Evolutionary conservation across 2,113 vertebrate species (phyloP), one percentile per base, ranked within the genome.

Genomic region (Nerophis lumbriciformis): DNA sequence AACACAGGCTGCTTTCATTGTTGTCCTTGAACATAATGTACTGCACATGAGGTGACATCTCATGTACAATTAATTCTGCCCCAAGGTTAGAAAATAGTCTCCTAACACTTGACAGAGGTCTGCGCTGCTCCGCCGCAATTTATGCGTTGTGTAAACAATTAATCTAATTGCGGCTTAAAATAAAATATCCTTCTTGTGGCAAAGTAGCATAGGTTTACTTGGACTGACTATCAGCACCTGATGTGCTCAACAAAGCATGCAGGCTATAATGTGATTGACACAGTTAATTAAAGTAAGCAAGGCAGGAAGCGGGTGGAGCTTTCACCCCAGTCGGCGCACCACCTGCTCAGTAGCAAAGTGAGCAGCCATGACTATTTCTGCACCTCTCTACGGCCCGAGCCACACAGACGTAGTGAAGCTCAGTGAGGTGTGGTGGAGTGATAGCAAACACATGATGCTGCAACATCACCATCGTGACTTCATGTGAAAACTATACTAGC

Each of bases 251-350:
- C 8, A n/a, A 15, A 15, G 7, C 15, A 49, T 49, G 5, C 15
- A 49, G n/a, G n/a, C n/a, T 49, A 12, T 45, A 12, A 45, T 49
- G 15, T 49, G 48, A n/a, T 49, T 48, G 48, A 6, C 8, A 47
- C 9, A 47, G 9, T 47, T 47, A 13, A 47, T 47, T 47, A 13
- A 59, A 63, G 55, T 60, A 61, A 49, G 70, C 65, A 15, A 73
- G 52, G 52, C 42, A 6, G 39, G 58, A 53, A 61, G 42, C 19
- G 66, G 65, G 71, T 0, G 50, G 60, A 63, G 72, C 57, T 59
- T 69, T 77, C 11, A 54, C 2, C 71, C 55, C 78, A 86, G 81
- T 84, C 81, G 85, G 83, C 54, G 77, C 77, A 66, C 79, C 81
- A 83, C 75, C 80, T 84, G 78, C 77, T 83, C 80, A 44, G 49